Conservation (phyloP, 1,140 invertebrate genomes). For the Drosophila ficusphila region DNA sequence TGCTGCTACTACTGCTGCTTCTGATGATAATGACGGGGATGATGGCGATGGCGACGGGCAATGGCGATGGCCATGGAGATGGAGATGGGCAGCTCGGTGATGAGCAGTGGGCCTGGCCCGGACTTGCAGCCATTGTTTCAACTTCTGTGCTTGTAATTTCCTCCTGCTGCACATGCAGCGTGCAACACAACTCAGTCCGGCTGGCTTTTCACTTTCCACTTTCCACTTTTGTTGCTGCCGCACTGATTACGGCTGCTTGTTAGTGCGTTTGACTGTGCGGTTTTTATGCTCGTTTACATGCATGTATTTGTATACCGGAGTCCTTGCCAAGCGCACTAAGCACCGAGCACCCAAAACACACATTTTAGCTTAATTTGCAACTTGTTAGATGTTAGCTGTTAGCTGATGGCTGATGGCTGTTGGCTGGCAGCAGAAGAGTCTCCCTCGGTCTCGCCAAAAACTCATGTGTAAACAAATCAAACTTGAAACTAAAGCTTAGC, state of each 20-base stretch:
- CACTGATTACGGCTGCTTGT: constrained; percentile 76
- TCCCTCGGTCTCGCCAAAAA: constrained; percentile 49
- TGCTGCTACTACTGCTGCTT: constrained; percentile 21
- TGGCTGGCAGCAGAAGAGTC: constrained; percentile 73
- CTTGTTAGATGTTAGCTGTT: too few species aligned
- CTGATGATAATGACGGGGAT: constrained; percentile 25
- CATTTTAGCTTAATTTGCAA: too few species aligned
- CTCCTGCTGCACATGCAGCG: constrained; percentile 34
- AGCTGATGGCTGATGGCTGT: too few species aligned
- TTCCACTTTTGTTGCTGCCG: constrained; percentile 43
- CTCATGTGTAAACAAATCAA: constrained; percentile 77
- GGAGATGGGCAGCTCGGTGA: constrained; percentile 30
- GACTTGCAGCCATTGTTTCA: constrained; percentile 66
- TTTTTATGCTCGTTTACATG: constrained; percentile 71
- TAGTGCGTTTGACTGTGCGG: constrained; percentile 77
- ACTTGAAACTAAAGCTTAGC: constrained; percentile 70
- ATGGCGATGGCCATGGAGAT: constrained; percentile 10
- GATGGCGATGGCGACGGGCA: constrained; percentile 5
- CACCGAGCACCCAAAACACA: neutral
- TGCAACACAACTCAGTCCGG: constrained; percentile 9
- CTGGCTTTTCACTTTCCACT: constrained; percentile 20
- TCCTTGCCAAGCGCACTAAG: constrained; percentile 6
- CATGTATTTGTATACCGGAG: constrained; percentile 44
- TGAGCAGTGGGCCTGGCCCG: constrained; percentile 50
- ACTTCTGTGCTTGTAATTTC: constrained; percentile 74